Evolutionary conservation across 2,797 vertebrate genomes (phyloP).

Genomic region (Megalops cyprinoides): DNA sequence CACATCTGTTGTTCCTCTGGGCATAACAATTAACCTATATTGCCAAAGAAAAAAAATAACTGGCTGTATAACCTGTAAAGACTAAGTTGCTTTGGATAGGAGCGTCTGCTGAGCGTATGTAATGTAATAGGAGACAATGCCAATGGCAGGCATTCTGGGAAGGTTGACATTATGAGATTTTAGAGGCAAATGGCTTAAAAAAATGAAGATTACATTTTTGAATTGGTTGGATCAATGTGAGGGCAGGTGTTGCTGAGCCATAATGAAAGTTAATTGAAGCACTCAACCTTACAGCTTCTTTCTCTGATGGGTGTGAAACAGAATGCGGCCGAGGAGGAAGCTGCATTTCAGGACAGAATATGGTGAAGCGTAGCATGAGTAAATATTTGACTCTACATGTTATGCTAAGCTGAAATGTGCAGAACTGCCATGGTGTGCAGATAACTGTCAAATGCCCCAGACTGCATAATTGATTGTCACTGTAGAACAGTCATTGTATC

Average conservation of each 20-base stretch:
- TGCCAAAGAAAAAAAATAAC: too few species aligned
- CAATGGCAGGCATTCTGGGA: conserved; percentile 5
- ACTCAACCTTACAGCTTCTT: conserved; percentile 7
- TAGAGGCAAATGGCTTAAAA: conserved; percentile 21
- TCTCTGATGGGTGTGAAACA: neutral
- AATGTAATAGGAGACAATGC: too few species aligned
- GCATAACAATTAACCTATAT: too few species aligned
- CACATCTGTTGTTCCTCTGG: too few species aligned
- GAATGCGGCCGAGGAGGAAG: neutral
- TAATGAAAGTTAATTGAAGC: conserved; percentile 26
- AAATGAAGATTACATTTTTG: neutral
- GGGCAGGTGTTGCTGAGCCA: neutral
- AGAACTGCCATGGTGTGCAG: too few species aligned
- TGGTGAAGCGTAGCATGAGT: neutral
- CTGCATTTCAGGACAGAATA: neutral
- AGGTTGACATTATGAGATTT: conserved; percentile 25
- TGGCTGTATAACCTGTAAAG: too few species aligned
- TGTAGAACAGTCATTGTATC: too few species aligned
- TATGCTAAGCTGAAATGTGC: neutral
- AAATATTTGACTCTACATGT: neutral
- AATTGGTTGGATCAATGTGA: neutral
- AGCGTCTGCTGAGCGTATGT: too few species aligned
- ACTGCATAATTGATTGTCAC: too few species aligned
- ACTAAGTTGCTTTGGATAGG: too few species aligned
- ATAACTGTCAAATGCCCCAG: too few species aligned